phyloP scores from a whole-genome alignment of 2,797 vertebrate genomes.

The Harpagifer antarcticus region DNA sequence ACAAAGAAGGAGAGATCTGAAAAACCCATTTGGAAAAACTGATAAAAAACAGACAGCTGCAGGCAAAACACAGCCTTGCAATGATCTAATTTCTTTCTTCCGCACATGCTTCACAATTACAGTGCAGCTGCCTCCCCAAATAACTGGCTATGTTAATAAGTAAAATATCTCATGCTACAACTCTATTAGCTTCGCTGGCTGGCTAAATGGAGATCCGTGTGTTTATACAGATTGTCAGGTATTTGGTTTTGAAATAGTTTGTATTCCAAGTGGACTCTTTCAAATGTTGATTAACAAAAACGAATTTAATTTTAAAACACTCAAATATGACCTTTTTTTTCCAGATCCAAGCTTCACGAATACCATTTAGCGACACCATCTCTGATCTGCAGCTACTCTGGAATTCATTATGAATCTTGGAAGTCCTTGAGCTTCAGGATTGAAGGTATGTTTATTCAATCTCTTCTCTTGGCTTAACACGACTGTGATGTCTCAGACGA shows the following conservation, averaged over 20 bases:
- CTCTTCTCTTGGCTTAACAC: too few species aligned
- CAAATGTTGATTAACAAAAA: background rate
- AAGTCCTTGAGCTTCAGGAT: too few species aligned
- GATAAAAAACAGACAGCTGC: conserved; percentile 71
- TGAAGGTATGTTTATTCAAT: too few species aligned
- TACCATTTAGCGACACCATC: background rate
- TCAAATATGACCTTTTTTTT: background rate
- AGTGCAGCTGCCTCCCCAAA: conserved; percentile 73
- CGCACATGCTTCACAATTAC: conserved; percentile 81
- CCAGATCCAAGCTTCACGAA: background rate
- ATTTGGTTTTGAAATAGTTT: conserved; percentile 1
- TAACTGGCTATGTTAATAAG: conserved; percentile 66
- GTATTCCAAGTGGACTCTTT: background rate
- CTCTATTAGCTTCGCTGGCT: conserved; percentile 23
- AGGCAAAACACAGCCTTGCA: conserved; percentile 70
- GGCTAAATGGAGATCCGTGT: conserved; percentile 14
- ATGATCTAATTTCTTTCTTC: conserved; percentile 84
- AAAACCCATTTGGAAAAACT: conserved; percentile 53
- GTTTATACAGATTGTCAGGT: conserved; percentile 19
- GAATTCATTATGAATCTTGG: background rate
- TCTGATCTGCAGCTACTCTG: background rate
- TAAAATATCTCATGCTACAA: conserved; percentile 58
- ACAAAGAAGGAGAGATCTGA: conserved; percentile 40
- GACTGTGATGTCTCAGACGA: too few species aligned
- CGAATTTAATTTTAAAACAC: too few species aligned